A percentile compares a stretch with the other conserved stretches of the same genome.
phyloP scores from a whole-genome alignment of 2,888 invertebrate genomes.

The Brenthis hecate region DNA sequence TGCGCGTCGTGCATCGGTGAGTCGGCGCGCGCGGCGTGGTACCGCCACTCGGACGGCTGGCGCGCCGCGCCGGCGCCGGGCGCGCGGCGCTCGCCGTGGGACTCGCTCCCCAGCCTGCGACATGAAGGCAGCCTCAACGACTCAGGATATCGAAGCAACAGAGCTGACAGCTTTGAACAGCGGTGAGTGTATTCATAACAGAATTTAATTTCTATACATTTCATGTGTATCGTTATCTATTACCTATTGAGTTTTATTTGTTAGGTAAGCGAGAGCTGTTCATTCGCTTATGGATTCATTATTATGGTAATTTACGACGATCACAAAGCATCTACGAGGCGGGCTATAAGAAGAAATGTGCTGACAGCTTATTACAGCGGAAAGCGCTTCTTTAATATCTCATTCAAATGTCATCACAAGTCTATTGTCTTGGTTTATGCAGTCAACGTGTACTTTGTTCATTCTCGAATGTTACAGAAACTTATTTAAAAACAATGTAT shows the following conservation, averaged over 20 bases:
- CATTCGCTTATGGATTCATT: background rate
- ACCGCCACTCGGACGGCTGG: conserved; percentile 95
- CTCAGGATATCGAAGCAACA: conserved; percentile 92
- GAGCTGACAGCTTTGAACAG: conserved; percentile 93
- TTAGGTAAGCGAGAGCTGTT: background rate
- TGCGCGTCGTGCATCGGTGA: conserved; percentile 95
- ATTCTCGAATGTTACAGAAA: no score
- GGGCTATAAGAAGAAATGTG: conserved; percentile 17
- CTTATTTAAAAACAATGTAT: no score
- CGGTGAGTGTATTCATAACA: conserved; percentile 78
- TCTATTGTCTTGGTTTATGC: conserved; percentile 18
- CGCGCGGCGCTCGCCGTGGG: conserved; percentile 93
- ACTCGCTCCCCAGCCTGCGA: conserved; percentile 91
- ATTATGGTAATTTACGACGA: conserved; percentile 9
- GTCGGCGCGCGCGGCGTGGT: conserved; percentile 94
- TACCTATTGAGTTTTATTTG: background rate
- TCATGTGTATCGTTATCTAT: background rate
- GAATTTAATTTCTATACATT: background rate
- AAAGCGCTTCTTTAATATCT: conserved; percentile 18
- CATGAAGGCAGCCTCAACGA: conserved; percentile 94
- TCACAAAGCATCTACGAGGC: conserved; percentile 1
- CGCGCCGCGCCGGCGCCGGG: conserved; percentile 80
- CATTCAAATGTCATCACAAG: conserved; percentile 18
- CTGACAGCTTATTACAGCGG: conserved; percentile 21
- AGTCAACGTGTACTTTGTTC: background rate